Percentiles rank a stretch among this genome's conserved stretches.
These are phyloP conservation scores for Macrophya annulata DNA, from an alignment of 2,888 invertebrate genomes.

Conservation along the genomic window DNA sequence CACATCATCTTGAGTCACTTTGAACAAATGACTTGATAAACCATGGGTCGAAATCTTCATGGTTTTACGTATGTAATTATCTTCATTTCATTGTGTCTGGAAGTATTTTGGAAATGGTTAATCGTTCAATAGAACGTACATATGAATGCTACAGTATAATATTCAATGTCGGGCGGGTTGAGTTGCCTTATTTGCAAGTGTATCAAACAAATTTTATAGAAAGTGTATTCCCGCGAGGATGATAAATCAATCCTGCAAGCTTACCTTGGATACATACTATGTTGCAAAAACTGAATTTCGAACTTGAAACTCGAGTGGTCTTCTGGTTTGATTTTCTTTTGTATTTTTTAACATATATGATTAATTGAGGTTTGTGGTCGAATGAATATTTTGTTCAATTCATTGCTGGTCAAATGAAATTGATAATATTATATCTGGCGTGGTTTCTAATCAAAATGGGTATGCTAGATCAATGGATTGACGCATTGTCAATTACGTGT, in stretches of 20 bases:
- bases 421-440: background rate
- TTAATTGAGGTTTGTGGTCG: background rate
- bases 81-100: background rate
- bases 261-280: background rate
- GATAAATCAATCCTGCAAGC: background rate
- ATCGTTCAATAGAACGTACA: background rate
- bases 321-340: background rate
- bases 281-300: background rate
- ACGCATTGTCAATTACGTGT: background rate
- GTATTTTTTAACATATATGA: background rate
- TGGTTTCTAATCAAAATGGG: background rate
- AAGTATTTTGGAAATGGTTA: background rate
- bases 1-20: background rate
- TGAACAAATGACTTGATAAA: conserved; percentile 3
- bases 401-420: conserved; percentile 39
- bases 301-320: background rate
- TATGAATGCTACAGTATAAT: background rate
- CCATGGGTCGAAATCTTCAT: background rate
- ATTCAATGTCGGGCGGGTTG: background rate
- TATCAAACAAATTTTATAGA: background rate
- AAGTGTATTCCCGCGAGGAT: background rate
- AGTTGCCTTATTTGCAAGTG: background rate
- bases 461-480: background rate
- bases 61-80: background rate
- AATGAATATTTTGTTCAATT: conserved; percentile 9